A percentile compares a stretch with the other conserved stretches of the same genome.
Conservation (phyloP, 2,888 invertebrate genomes). For the Axea sp. region DNA sequence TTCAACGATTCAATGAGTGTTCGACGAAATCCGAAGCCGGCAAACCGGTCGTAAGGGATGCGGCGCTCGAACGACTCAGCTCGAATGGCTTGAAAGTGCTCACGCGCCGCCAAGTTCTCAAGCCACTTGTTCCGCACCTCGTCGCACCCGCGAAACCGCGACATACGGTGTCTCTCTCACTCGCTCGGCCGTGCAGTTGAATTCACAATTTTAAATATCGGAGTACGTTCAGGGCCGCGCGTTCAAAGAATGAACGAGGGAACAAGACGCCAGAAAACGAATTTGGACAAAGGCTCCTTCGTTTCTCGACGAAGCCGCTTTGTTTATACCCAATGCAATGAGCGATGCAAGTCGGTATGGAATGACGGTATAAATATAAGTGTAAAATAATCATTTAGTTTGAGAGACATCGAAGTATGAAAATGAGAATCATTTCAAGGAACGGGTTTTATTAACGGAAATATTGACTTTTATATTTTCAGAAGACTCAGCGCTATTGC, state of each 20-base stretch:
- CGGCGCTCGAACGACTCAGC: slow-evolving; percentile 17
- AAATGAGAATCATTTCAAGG: slow-evolving; percentile 28
- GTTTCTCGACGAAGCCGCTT: slow-evolving; percentile 21
- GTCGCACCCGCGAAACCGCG: slow-evolving; percentile 41
- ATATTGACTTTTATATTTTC: slow-evolving; percentile 8
- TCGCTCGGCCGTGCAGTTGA: slow-evolving; percentile 26
- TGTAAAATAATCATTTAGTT: slow-evolving; percentile 2
- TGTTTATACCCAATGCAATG: slow-evolving; percentile 36
- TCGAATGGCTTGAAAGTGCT: slow-evolving; percentile 48
- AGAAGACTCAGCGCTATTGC: neutral
- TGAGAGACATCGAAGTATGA: slow-evolving; percentile 6
- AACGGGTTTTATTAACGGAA: slow-evolving; percentile 26
- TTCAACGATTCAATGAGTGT: slow-evolving; percentile 62
- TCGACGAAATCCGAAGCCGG: slow-evolving; percentile 62
- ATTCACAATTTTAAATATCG: slow-evolving; percentile 57
- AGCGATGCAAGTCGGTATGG: neutral
- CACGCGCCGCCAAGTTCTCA: slow-evolving; percentile 48
- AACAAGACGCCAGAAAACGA: slow-evolving; percentile 26
- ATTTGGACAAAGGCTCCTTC: slow-evolving; percentile 52
- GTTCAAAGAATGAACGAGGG: slow-evolving; percentile 10
- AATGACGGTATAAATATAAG: neutral
- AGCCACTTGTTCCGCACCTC: slow-evolving; percentile 44
- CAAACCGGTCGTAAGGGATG: slow-evolving; percentile 62
- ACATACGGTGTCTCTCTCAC: slow-evolving; percentile 24
- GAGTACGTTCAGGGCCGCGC: slow-evolving; percentile 52